Evolutionary conservation across 2,888 invertebrate species (phyloP), one percentile per base, ranked within the genome.

Genomic region (Acutogordius australiensis): DNA sequence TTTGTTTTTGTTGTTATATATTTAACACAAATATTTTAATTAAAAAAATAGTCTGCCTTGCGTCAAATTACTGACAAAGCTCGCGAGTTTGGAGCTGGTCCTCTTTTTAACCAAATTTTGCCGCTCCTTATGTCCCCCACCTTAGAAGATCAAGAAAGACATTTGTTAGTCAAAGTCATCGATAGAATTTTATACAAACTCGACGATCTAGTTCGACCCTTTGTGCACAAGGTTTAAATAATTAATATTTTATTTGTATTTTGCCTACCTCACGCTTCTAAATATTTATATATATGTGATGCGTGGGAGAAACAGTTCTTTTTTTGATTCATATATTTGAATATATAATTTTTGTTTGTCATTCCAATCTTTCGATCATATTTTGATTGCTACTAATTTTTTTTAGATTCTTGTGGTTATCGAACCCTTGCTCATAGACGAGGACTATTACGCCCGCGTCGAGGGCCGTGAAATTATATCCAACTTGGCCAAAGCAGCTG

Each of bases 111-210:
- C 73, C 97, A 99, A 74, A 99, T 99, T 66, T 74, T 99, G 60
- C 97, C 97, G 0, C 75, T 99, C 62, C 78, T 99, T n/a, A 99
- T 99, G 97, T 91, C 91, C 37, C 97, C 97, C 0, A 97, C 97
- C 0, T 75, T 99, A 18, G 97, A 99, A 72, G 97, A 99, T 73
- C 97, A 99, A 72, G 97, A 99, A 70, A 78, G 97, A 28, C 97
- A 97, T 78, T 77, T 99, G 67, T 77, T 99, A 61, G 97, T 97
- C 4, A 97, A 97, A 77, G 90, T 91, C 61, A 97, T 97, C 66
- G 97, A 99, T 74, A 78, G 97, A 59, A 91, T 97, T 69, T 76
- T 97, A 18, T 97, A 97, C 74, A 97, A 97, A 72, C 74, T 97
- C 65, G 97, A 97, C 68, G 97, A 99, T 74, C 76, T 99, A 66